Conservation (phyloP, 2,888 invertebrate genomes). For the Brachyptera putata region DNA sequence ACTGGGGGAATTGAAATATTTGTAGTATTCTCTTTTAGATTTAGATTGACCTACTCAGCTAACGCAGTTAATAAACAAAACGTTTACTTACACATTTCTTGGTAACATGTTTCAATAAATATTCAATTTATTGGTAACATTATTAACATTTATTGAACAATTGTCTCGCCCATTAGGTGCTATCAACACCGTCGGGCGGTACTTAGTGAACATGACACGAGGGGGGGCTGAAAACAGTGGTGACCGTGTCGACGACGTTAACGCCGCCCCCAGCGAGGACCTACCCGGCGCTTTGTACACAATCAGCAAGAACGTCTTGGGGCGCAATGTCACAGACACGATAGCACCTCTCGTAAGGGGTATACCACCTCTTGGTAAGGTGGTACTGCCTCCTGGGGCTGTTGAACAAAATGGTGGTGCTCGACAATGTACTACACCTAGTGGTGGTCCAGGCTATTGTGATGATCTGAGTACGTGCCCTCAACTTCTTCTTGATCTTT, state of each 20-base stretch:
- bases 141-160: no score
- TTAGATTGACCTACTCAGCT: no score
- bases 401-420: slow-evolving; percentile 49
- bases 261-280: slow-evolving; percentile 45
- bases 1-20: no score
- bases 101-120: no score
- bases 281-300: slow-evolving; percentile 73
- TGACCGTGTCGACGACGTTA: slow-evolving; percentile 7
- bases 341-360: slow-evolving; percentile 66
- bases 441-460: slow-evolving; percentile 73
- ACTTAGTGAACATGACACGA: slow-evolving; percentile 76
- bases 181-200: slow-evolving; percentile 79
- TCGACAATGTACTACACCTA: slow-evolving; percentile 71
- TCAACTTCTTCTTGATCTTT: slow-evolving; percentile 73
- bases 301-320: slow-evolving; percentile 73
- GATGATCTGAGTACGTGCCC: slow-evolving; percentile 87
- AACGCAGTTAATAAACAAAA: no score
- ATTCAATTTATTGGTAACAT: no score
- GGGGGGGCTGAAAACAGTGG: slow-evolving; percentile 11
- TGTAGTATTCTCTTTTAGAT: no score
- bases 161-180: no score
- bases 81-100: no score
- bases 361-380: slow-evolving; percentile 43
- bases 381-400: slow-evolving; percentile 46
- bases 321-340: slow-evolving; percentile 73